phyloP scores from a whole-genome alignment of 2,113 vertebrate species.

The Sinocyclocheilus maitianheensis region DNA sequence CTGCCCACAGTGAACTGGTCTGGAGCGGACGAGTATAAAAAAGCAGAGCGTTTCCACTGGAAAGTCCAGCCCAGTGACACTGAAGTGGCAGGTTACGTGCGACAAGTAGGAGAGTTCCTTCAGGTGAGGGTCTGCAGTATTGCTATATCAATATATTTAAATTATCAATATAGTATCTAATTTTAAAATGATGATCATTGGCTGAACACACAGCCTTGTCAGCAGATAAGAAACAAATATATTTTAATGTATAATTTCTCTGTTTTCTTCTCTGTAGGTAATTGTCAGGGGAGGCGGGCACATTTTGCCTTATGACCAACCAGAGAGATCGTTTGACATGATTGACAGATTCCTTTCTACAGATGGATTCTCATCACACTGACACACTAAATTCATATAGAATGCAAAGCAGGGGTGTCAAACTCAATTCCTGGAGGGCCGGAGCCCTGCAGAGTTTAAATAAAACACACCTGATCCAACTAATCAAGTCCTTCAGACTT shows the following conservation, averaged over 20 bases:
- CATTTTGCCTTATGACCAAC: constrained; percentile 82
- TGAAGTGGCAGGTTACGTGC: constrained; percentile 85
- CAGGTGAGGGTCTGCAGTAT: constrained; percentile 74
- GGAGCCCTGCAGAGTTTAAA: too few relatives aligned
- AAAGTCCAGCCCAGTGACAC: constrained; percentile 78
- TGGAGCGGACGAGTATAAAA: constrained; percentile 72
- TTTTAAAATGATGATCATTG: neutral
- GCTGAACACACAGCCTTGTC: neutral
- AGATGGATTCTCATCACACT: constrained; percentile 64
- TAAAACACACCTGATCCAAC: too few relatives aligned
- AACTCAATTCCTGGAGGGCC: too few relatives aligned
- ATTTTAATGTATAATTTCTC: neutral
- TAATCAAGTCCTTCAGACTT: too few relatives aligned
- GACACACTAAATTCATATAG: neutral
- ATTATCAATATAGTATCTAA: neutral
- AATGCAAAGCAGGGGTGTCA: neutral
- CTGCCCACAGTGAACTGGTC: constrained; percentile 81
- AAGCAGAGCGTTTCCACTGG: constrained; percentile 75
- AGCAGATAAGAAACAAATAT: neutral
- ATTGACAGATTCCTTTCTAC: constrained; percentile 84
- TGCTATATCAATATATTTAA: neutral
- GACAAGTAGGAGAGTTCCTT: constrained; percentile 79
- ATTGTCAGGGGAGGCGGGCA: constrained; percentile 84
- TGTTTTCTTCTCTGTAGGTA: constrained; percentile 66
- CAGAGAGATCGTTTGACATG: constrained; percentile 82